Percentiles rank a stretch among this genome's conserved stretches.
Conservation (phyloP, 1,140 invertebrate genomes). For the Drosophila ananassae region DNA sequence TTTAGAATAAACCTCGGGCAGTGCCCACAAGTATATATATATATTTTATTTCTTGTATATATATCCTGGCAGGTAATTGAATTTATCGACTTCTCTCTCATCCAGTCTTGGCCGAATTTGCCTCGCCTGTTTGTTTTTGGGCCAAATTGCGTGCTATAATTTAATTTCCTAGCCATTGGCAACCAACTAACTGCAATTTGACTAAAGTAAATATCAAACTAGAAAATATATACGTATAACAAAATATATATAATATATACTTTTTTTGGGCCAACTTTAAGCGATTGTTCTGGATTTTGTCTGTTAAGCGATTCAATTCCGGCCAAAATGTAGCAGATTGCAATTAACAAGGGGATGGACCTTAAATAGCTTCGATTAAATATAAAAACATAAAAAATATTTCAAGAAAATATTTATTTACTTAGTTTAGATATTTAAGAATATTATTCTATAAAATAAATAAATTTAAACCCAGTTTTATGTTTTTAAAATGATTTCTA, state of each 20-base stretch:
- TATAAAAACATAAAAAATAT: too few species aligned
- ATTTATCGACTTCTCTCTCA: slow-evolving; percentile 52
- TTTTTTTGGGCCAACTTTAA: slow-evolving; percentile 11
- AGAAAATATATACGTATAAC: background rate
- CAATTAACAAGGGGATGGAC: slow-evolving; percentile 25
- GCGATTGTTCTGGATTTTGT: slow-evolving; percentile 8
- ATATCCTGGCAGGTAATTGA: slow-evolving; percentile 58
- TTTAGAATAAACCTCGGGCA: slow-evolving; percentile 69
- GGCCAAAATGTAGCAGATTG: slow-evolving; percentile 47
- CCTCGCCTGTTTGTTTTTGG: slow-evolving; percentile 15
- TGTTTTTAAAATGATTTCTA: background rate
- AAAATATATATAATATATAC: slow-evolving; percentile 3
- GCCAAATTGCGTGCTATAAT: slow-evolving; percentile 68
- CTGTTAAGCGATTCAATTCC: slow-evolving; percentile 30
- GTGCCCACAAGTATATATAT: slow-evolving; percentile 39
- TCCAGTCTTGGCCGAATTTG: background rate
- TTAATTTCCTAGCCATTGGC: slow-evolving; percentile 54
- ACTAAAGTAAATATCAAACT: slow-evolving; percentile 9
- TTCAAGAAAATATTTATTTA: too few species aligned
- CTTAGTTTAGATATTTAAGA: too few species aligned
- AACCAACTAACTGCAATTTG: slow-evolving; percentile 18
- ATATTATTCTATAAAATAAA: too few species aligned
- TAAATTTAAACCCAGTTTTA: too few species aligned
- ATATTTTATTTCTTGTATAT: background rate
- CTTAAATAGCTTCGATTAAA: background rate